phyloP scores from a whole-genome alignment of 2,888 invertebrate species.

The Colostygia pectinataria region DNA sequence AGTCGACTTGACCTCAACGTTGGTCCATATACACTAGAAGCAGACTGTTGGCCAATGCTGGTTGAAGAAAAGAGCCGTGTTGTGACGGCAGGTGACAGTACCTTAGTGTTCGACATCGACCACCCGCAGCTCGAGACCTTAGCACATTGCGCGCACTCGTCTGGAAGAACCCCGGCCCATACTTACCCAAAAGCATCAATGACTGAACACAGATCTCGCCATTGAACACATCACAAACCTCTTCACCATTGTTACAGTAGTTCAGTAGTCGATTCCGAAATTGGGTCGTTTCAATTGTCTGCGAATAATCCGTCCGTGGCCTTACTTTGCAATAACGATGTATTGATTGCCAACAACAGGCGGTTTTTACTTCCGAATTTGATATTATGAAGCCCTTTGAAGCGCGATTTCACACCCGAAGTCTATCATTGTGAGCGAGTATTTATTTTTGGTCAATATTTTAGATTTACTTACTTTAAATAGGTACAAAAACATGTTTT shows the following conservation, averaged over 20 bases:
- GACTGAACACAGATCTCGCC: conserved; percentile 50
- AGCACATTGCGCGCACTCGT: conserved; percentile 60
- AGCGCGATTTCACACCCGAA: conserved; percentile 46
- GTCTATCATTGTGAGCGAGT: conserved; percentile 30
- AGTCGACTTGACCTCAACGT: too few relatives aligned
- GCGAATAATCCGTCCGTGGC: conserved; percentile 52
- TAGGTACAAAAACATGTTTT: conserved; percentile 19
- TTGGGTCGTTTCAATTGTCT: conserved; percentile 67
- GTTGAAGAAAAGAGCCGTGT: conserved; percentile 47
- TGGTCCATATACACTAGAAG: too few relatives aligned
- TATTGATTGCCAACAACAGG: conserved; percentile 47
- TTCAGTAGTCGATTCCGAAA: conserved; percentile 60
- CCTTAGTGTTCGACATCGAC: conserved; percentile 55
- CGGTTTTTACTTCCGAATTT: conserved; percentile 45
- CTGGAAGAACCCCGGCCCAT: conserved; percentile 53
- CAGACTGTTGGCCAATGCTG: conserved; percentile 1
- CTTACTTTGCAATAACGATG: conserved; percentile 49
- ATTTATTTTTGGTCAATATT: conserved; percentile 26
- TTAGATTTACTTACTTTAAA: conserved; percentile 13
- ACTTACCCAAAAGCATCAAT: conserved; percentile 64
- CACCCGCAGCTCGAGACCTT: conserved; percentile 62
- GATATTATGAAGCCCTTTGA: conserved; percentile 51
- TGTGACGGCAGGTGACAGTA: conserved; percentile 62
- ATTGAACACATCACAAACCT: conserved; percentile 37
- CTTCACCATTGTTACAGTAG: conserved; percentile 30